Conservation (phyloP, 2,888 invertebrate genomes). For the Heteromurus nitidus region DNA sequence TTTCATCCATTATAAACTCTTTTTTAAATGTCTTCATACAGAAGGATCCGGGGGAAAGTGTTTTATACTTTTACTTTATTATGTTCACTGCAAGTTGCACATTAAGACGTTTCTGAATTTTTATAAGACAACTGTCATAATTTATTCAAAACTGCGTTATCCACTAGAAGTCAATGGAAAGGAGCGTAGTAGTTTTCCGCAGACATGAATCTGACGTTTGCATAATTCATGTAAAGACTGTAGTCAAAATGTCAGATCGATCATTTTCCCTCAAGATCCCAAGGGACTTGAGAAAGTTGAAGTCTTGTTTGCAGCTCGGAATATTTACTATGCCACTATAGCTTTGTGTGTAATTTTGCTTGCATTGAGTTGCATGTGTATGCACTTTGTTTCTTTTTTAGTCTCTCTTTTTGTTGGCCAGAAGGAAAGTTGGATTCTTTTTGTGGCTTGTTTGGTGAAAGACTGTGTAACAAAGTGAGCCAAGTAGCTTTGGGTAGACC, state of each 20-base stretch:
- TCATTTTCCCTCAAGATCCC: slow-evolving; percentile 59
- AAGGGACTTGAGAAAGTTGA: slow-evolving; percentile 44
- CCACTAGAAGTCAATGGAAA: slow-evolving; percentile 33
- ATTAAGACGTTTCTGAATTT: no score
- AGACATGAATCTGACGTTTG: slow-evolving; percentile 37
- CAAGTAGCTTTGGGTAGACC: no score
- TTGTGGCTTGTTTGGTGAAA: slow-evolving; percentile 2
- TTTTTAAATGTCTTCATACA: no score
- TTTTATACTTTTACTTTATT: no score
- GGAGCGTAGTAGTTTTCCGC: slow-evolving; percentile 12
- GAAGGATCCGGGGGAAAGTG: no score
- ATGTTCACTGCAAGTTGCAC: no score
- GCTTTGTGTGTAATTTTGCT: no score
- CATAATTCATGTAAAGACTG: slow-evolving; percentile 60
- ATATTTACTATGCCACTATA: no score
- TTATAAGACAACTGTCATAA: slow-evolving; percentile 25
- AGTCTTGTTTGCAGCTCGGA: slow-evolving; percentile 40
- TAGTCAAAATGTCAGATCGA: slow-evolving; percentile 68
- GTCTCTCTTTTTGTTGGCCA: slow-evolving; percentile 3
- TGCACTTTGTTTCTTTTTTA: no score
- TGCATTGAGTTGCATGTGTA: no score
- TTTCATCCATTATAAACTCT: no score
- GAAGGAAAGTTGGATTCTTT: not conserved
- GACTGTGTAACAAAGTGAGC: no score
- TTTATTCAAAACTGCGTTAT: slow-evolving; percentile 54